phyloP scores from a whole-genome alignment of 2,797 vertebrate species.

The Lemur catta region DNA sequence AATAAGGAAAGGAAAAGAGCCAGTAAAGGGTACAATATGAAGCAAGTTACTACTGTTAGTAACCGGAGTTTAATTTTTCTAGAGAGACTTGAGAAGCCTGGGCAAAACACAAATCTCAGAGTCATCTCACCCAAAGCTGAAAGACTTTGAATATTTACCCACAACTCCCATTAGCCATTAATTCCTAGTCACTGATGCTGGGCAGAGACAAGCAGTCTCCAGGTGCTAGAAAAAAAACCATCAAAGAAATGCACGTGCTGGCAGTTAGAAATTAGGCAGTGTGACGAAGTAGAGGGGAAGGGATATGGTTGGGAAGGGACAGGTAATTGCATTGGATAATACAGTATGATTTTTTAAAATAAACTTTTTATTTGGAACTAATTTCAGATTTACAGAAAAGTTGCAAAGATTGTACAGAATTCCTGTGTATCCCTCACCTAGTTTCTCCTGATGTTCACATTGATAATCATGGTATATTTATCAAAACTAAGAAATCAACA shows the following conservation, averaged over 20 bases:
- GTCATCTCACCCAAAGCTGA: neutral
- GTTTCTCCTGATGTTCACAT: neutral
- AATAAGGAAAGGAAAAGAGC: neutral
- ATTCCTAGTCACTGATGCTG: neutral
- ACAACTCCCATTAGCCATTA: neutral
- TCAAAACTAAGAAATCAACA: neutral
- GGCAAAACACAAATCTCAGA: neutral
- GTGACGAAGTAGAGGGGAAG: neutral
- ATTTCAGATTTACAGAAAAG: neutral
- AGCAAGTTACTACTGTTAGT: neutral
- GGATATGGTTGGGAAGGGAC: neutral
- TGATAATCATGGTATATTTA: neutral
- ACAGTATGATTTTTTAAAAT: neutral
- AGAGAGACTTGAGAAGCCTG: neutral
- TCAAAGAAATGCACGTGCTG: neutral
- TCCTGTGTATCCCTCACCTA: neutral
- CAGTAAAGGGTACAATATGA: neutral
- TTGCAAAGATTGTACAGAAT: neutral
- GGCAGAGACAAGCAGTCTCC: neutral
- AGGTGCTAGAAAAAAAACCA: neutral
- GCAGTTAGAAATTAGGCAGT: neutral
- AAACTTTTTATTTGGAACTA: neutral
- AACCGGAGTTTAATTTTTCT: neutral
- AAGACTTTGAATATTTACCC: neutral
- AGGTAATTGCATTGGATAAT: neutral